A percentile compares a stretch with the other conserved stretches of the same genome.
These are phyloP conservation scores for Myanophis thanlyinensis DNA, from an alignment of 2,113 vertebrate genomes.

Conservation along the genomic window DNA sequence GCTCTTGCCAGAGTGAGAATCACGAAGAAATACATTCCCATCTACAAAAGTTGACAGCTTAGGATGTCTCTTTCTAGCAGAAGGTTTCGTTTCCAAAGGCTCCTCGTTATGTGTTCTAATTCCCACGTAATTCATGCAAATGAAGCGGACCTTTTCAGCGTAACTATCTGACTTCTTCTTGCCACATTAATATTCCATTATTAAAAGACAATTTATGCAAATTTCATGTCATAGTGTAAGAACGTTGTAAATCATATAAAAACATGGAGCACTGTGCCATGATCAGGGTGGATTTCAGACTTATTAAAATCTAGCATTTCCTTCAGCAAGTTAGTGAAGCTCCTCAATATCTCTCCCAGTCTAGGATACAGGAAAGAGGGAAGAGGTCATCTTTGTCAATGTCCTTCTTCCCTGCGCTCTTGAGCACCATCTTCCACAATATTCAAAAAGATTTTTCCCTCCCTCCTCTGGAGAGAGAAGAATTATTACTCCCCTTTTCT, in stretches of 20 bases:
- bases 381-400: not conserved
- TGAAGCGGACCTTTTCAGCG: constrained; percentile 1
- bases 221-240: not conserved
- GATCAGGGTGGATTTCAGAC: not conserved
- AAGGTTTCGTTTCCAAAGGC: not conserved
- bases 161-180: not conserved
- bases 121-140: not conserved
- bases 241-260: not conserved
- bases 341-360: not conserved
- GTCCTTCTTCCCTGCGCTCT: not conserved
- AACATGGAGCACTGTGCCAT: not conserved
- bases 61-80: not conserved
- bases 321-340: not conserved
- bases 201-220: not conserved
- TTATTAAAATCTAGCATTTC: not conserved
- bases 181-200: not conserved
- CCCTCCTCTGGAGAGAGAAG: not conserved
- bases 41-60: not conserved
- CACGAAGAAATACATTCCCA: not conserved
- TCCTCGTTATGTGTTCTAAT: not conserved
- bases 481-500: not conserved
- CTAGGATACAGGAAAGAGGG: not conserved
- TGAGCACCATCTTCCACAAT: not conserved
- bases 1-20: not conserved
- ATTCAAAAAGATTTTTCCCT: not conserved